Percentiles rank a stretch among this genome's conserved stretches.
Evolutionary conservation across 2,113 vertebrate genomes (phyloP).

Genomic region (Leucopsar rothschildi): DNA sequence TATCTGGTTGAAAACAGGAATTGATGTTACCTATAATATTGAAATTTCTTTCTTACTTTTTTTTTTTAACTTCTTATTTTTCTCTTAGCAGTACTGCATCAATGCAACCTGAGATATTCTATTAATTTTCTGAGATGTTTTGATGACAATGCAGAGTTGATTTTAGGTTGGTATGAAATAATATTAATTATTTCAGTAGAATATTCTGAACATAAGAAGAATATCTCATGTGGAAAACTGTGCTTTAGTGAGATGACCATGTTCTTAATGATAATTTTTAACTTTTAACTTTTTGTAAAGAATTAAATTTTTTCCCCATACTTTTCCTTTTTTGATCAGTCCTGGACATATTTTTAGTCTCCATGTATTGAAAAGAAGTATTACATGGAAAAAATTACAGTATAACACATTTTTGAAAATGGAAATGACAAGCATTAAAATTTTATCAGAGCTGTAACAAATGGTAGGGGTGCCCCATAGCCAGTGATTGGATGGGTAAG

Average conservation of each 20-base stretch:
- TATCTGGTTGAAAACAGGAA: neutral
- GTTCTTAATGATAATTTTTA: neutral
- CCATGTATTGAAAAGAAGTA: neutral
- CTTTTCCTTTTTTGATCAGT: neutral
- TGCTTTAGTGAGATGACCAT: neutral
- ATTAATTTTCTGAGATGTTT: neutral
- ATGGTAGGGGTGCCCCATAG: neutral
- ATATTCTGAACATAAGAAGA: neutral
- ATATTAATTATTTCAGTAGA: neutral
- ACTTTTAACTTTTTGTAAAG: neutral
- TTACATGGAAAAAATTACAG: neutral
- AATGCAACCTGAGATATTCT: neutral
- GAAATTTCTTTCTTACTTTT: neutral
- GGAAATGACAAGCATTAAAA: neutral
- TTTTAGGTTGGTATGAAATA: neutral
- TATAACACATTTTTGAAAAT: neutral
- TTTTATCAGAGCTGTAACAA: neutral
- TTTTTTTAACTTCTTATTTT: too few species aligned
- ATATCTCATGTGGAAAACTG: neutral
- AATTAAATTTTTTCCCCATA: rapidly evolving
- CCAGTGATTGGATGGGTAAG: constrained; percentile 3
- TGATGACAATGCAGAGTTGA: neutral
- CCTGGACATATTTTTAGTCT: neutral
- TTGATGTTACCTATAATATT: neutral
- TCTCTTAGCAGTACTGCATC: neutral